These are phyloP conservation scores for Tipula helvola DNA, from an alignment of 2,888 invertebrate species.

Conservation along the genomic window DNA sequence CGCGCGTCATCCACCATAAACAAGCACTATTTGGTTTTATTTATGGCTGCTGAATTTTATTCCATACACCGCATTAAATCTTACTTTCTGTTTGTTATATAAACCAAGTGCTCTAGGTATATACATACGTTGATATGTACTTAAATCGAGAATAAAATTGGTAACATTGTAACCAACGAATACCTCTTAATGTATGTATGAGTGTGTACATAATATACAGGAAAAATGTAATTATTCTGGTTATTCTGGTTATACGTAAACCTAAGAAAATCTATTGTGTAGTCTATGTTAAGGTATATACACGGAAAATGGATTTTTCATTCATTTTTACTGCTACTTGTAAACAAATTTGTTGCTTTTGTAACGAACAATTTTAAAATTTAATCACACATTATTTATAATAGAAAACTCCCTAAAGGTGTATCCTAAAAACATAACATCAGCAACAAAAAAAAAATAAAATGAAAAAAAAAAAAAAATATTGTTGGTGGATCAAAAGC, in stretches of 20 bases:
- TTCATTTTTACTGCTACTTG: background rate
- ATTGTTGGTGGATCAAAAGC: background rate
- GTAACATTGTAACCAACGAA: background rate
- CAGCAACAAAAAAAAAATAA: background rate
- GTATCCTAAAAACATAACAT: background rate
- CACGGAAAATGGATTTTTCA: background rate
- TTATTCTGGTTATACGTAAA: background rate
- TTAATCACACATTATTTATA: background rate
- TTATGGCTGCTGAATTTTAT: background rate
- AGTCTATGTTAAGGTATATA: background rate
- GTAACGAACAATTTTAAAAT: background rate
- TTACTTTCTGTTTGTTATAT: background rate
- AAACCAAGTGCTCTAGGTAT: background rate
- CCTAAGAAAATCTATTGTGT: background rate
- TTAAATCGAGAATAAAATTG: background rate
- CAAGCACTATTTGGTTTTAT: background rate
- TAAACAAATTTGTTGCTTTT: background rate
- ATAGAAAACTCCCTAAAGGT: background rate
- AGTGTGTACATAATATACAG: background rate
- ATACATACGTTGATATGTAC: background rate
- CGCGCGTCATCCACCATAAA: background rate
- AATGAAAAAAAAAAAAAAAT: background rate
- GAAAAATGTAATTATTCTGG: background rate
- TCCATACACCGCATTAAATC: background rate
- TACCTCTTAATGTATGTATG: background rate